phyloP scores from a whole-genome alignment of 2,888 invertebrate genomes.

The Acleris holmiana region DNA sequence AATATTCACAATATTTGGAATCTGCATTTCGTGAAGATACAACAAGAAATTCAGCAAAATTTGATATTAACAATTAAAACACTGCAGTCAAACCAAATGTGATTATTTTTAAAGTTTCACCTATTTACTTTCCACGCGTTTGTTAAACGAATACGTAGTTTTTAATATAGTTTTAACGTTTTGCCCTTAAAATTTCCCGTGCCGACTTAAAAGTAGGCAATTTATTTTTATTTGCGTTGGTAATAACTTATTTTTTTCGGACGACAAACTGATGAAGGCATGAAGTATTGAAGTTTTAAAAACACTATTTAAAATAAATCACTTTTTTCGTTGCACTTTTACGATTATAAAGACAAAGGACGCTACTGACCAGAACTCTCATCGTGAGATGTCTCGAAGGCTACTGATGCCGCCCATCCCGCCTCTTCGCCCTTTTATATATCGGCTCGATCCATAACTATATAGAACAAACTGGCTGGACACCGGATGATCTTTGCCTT shows the following conservation, averaged over 20 bases:
- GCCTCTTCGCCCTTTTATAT: conserved; percentile 39
- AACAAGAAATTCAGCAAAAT: too few species aligned
- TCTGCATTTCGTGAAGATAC: too few species aligned
- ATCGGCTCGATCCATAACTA: conserved; percentile 29
- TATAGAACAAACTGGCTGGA: conserved; percentile 50
- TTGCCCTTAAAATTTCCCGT: too few species aligned
- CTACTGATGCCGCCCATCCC: conserved; percentile 40
- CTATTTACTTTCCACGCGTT: too few species aligned
- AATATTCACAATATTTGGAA: too few species aligned
- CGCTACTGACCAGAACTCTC: conserved; percentile 42
- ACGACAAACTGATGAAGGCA: neutral
- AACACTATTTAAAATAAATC: neutral
- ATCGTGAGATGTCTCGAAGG: conserved; percentile 40
- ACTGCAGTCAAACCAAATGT: too few species aligned
- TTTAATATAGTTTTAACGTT: too few species aligned
- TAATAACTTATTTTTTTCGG: neutral
- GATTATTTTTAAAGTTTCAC: too few species aligned
- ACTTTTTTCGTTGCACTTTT: conserved; percentile 4
- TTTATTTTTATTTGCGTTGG: too few species aligned
- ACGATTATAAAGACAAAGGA: conserved; percentile 16
- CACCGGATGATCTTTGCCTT: conserved; percentile 49
- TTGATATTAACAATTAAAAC: too few species aligned
- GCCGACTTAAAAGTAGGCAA: too few species aligned
- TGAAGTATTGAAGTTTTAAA: neutral
- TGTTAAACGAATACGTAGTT: too few species aligned